Base-by-base conservation (phyloP, 2,797 vertebrate genomes). In the Dicrostonyx torquatus region DNA sequence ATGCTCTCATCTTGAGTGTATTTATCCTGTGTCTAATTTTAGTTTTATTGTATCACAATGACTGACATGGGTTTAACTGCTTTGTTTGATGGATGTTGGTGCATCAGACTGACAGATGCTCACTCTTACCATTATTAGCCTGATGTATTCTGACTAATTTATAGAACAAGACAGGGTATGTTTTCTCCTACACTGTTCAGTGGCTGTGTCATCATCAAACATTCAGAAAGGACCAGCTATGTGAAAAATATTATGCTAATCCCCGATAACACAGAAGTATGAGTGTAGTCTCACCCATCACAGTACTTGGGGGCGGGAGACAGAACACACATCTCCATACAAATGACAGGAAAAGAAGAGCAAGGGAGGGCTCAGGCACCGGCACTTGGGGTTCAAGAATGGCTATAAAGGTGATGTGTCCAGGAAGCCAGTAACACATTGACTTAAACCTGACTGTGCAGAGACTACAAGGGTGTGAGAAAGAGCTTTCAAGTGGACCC, bases 21-120 rank as follows among this genome's bases (percentile, higher is more conserved):
- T 76, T 90, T 58, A 64, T 15, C 60, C 66, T 73, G 83, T 53
- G 84, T 89, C 90, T 97, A 84, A 95, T 92, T 96, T 95, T 95
- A 95, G 91, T 90, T 94, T 96, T 64, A 87, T 75, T 92, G 86
- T 87, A 93, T 58, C 92, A 78, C 87, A 87, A 94, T 80, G 93
- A 95, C 92, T 64, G 95, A 80, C 3, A 31, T 64, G 80, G 82
- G 87, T 66, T 89, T 94, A 91, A 87, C 6, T n/a, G 80, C 91
- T 95, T 94, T 94, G 66, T 93, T 86, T 82, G 60, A 79, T 60
- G 90, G 64, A 92, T 29, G 48, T 24, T 77, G 94, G 78, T 93
- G 8, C 87, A 55, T 70, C 34, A 45, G 76, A 91, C 45, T 22
- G 18, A 95, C 82, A 96, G 83, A 87, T 55, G 93, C 92, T 90